Evolutionary conservation across 1,140 invertebrate species (phyloP), one percentile per base, ranked within the genome.

Genomic region (Pseudomyrmex pallidus): DNA sequence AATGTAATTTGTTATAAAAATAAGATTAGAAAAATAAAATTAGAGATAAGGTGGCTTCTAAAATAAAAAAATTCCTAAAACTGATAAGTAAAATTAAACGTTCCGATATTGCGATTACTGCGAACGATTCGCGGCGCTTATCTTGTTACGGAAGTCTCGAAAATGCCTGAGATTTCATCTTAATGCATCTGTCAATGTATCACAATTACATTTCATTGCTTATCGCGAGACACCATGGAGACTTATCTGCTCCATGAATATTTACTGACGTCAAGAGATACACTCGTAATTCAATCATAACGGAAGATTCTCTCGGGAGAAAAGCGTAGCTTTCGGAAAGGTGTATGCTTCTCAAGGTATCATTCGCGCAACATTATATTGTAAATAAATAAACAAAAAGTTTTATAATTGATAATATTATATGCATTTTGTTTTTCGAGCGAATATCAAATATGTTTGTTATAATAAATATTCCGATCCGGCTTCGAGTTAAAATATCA

Each of bases 171-270:
- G 15, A 35, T 35, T 54, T 77, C 2, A 3, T 44, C 25, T 67
- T 67, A 77, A 77, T 66, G 13, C 44, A 66, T 25, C 13, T 54
- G 61, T 76, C 74, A 44, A 66, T 67, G 44, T 54, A 54, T 77
- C 74, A 17, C 66, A 77, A 77, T 77, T 63, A 76, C 66, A 66
- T 77, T 77, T 77, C 48, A 67, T 66, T 62, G 74, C 48, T 77
- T 48, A 20, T 77, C 74, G 8, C 74, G 13, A 66, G 20, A 20
- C 25, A 52, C 25, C 22, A 13, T 56, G 22, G 62, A 44, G 62
- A 67, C 9, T 76, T 64, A 76, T 64, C 61, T 77, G n/a, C 9
- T 0, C 48, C 17, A 66, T 77, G 62, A 66, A 77, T 77, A 77
- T 77, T 77, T 67, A 77, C 63, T 48, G 17, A 59, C n/a, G 13